phyloP scores from a whole-genome alignment of 2,888 invertebrate species.

The Cosmia trapezina region DNA sequence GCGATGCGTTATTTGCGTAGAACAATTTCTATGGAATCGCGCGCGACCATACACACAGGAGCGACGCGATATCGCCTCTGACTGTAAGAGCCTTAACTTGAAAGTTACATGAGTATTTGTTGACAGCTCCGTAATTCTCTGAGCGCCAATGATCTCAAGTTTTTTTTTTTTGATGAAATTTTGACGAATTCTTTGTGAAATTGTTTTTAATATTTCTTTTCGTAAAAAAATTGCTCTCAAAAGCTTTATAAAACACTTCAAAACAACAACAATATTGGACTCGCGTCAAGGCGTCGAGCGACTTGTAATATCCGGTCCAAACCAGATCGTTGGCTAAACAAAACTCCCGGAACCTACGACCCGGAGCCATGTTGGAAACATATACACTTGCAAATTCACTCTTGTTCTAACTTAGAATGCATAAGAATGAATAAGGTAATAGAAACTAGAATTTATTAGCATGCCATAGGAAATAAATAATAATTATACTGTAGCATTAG shows the following conservation, averaged over 20 bases:
- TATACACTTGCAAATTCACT: constrained; percentile 56
- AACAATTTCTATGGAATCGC: no score
- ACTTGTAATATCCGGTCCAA: constrained; percentile 79
- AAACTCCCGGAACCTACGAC: no score
- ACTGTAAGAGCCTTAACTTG: no score
- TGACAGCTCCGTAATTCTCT: neutral
- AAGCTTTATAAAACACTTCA: constrained; percentile 39
- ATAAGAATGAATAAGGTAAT: no score
- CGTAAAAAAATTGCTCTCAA: neutral
- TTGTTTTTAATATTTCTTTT: neutral
- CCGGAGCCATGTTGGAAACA: constrained; percentile 50
- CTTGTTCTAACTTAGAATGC: constrained; percentile 34
- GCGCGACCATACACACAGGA: no score
- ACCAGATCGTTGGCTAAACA: constrained; percentile 66
- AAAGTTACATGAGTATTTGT: no score
- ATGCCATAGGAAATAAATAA: no score
- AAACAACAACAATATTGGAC: constrained; percentile 60
- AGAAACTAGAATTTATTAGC: no score
- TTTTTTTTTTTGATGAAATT: neutral
- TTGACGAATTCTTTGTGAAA: neutral
- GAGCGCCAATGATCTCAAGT: neutral
- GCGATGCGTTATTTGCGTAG: no score
- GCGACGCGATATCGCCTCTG: no score
- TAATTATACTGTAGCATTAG: no score
- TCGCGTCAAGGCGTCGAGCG: constrained; percentile 61